Base-by-base conservation (phyloP, 2,888 invertebrate species). In the Erebia palarica region DNA sequence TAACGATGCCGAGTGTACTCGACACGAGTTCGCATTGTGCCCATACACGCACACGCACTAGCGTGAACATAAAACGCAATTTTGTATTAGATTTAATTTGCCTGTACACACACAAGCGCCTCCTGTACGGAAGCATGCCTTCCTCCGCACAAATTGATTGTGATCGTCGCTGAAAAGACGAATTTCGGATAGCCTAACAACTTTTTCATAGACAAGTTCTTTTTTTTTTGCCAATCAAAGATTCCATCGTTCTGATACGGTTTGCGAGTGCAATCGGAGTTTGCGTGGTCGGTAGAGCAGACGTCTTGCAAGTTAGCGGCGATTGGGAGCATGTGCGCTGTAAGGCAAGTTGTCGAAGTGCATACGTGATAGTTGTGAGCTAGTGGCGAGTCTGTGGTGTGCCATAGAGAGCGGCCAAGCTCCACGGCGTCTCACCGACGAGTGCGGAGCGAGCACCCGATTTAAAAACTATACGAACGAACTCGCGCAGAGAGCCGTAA, bases 71-170 rank as follows among this genome's bases (percentile, higher is more conserved):
- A 92, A 92, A 92, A 93, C 92, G 93, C 92, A 92, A 92, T 92
- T 93, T 92, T 92, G 92, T 93, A 92, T 92, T 92, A 93, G 93
- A 93, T 92, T 92, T 92, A 93, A 93, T 93, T 92, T 92, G 92
- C 84, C 83, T 85, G 81, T 83, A 84, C 86, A 82, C 81, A 78
- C 73, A 68, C 68, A 72, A 69, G 84, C 82, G 85, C 83, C 80
- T 86, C 82, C 84, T 80, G 84, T 81, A 84, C 85, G 84, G 84
- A 84, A 85, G 84, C 81, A 79, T 84, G 81, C 82, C 89, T 88
- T 87, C 89, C 91, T 92, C 91, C 92, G 91, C 91, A 92, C 91
- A 90, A 92, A 92, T 92, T 92, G 91, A 92, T 92, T 92, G 87
- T 91, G 88, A 90, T 89, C 92, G 91, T 90, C 88, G 86, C 82